phyloP scores from a whole-genome alignment of 2,888 invertebrate genomes.

The Amiota communis region DNA sequence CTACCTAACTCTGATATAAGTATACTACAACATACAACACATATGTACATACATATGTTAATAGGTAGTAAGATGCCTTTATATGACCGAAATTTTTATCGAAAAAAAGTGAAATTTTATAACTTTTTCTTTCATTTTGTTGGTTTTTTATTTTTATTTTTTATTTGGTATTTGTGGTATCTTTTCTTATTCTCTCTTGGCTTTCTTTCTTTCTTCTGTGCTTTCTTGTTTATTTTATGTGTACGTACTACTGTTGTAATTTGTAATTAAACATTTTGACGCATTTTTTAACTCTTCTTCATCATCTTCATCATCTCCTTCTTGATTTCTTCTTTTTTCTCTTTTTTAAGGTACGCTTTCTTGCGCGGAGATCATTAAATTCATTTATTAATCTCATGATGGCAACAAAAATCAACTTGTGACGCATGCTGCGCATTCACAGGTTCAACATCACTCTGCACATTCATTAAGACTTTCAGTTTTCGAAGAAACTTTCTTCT shows the following conservation, averaged over 20 bases:
- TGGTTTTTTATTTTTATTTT: not conserved
- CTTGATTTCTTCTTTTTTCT: too few relatives aligned
- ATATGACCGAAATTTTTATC: not conserved
- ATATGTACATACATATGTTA: too few relatives aligned
- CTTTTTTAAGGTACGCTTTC: conserved; percentile 35
- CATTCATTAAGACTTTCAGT: not conserved
- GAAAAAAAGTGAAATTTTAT: conserved; percentile 32
- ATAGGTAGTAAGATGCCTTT: too few relatives aligned
- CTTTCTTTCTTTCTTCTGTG: conserved; percentile 32
- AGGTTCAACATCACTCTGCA: not conserved
- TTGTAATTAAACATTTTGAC: conserved; percentile 59
- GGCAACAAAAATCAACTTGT: conserved; percentile 51
- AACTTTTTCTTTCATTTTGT: conserved; percentile 34
- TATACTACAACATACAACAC: too few relatives aligned
- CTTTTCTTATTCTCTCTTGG: conserved; percentile 16
- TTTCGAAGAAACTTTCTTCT: conserved; percentile 1
- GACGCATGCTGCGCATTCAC: not conserved
- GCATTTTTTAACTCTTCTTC: conserved; percentile 43
- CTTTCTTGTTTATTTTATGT: conserved; percentile 13
- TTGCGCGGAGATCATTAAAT: conserved; percentile 47
- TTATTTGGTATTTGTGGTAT: not conserved
- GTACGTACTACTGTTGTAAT: conserved; percentile 18
- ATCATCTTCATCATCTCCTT: too few relatives aligned
- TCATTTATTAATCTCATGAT: conserved; percentile 57
- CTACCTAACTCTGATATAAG: too few relatives aligned